Percentiles rank a stretch among this genome's conserved stretches.
Conservation (phyloP, 1,140 invertebrate genomes). For the Caenorhabditis briggsae region DNA sequence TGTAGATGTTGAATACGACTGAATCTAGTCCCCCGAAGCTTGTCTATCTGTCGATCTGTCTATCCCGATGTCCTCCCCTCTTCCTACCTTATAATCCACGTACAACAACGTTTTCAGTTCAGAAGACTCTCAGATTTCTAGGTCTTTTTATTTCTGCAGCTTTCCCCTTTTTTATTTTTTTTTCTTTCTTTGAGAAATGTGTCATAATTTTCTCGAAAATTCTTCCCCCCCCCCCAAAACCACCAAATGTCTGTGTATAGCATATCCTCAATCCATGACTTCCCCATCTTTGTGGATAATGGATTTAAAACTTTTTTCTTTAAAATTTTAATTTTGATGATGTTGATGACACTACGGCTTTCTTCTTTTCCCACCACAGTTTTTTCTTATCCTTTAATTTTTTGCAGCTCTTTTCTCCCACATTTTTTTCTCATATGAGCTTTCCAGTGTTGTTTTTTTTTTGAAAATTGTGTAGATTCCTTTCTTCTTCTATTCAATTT, state of each 20-base stretch:
- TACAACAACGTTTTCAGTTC: neutral
- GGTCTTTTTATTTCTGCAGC: too few relatives aligned
- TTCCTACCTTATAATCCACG: neutral
- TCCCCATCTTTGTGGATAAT: too few relatives aligned
- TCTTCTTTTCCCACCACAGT: neutral
- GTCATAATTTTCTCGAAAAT: neutral
- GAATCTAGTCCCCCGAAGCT: neutral
- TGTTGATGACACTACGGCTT: conserved; percentile 21
- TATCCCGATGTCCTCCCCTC: neutral
- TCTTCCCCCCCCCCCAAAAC: neutral
- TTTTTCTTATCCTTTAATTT: conserved; percentile 1
- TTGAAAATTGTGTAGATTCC: neutral
- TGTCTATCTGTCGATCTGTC: neutral
- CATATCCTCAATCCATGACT: too few relatives aligned
- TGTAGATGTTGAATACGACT: conserved; percentile 8
- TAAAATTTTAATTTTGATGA: too few relatives aligned
- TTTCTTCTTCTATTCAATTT: too few relatives aligned
- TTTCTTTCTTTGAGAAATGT: too few relatives aligned
- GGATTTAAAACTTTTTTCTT: too few relatives aligned
- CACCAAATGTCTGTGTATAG: neutral
- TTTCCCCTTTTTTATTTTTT: too few relatives aligned
- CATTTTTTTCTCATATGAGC: neutral
- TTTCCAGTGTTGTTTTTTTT: conserved; percentile 21
- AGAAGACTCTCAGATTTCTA: too few relatives aligned
- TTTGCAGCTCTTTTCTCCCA: neutral